Conservation (phyloP, 2,113 vertebrate species). For the Pomatostomus ruficeps region DNA sequence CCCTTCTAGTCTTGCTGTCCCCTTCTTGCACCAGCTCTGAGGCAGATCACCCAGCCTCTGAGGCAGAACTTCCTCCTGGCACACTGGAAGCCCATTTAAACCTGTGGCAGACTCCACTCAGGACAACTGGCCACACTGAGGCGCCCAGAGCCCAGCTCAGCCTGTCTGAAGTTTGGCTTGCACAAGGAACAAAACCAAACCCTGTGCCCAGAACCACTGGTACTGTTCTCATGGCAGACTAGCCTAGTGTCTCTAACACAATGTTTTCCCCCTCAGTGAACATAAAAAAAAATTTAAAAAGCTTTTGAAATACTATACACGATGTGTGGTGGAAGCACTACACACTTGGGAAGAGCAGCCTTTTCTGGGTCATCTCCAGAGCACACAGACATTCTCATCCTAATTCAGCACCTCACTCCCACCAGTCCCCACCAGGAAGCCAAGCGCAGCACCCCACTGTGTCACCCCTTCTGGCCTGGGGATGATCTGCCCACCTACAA, state of each 20-base stretch:
- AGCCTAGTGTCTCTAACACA: neutral
- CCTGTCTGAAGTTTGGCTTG: neutral
- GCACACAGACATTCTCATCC: neutral
- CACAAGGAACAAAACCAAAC: neutral
- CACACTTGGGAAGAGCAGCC: neutral
- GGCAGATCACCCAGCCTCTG: fast-evolving
- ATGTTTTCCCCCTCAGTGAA: neutral
- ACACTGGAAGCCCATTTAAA: neutral
- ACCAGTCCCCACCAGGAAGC: neutral
- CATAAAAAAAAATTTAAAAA: neutral
- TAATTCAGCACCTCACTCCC: neutral
- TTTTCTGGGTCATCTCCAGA: neutral
- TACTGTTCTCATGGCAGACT: fast-evolving
- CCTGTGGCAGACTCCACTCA: neutral
- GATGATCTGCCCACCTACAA: neutral
- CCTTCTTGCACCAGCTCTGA: neutral
- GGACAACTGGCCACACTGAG: neutral
- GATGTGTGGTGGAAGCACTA: neutral
- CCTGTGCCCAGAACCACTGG: neutral
- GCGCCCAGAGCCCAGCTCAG: neutral
- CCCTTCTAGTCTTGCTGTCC: neutral
- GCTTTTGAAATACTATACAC: neutral
- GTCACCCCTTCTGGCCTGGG: neutral
- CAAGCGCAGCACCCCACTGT: neutral
- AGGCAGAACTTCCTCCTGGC: neutral